phyloP scores from a whole-genome alignment of 2,888 invertebrate species.

The Carterocephalus palaemon region DNA sequence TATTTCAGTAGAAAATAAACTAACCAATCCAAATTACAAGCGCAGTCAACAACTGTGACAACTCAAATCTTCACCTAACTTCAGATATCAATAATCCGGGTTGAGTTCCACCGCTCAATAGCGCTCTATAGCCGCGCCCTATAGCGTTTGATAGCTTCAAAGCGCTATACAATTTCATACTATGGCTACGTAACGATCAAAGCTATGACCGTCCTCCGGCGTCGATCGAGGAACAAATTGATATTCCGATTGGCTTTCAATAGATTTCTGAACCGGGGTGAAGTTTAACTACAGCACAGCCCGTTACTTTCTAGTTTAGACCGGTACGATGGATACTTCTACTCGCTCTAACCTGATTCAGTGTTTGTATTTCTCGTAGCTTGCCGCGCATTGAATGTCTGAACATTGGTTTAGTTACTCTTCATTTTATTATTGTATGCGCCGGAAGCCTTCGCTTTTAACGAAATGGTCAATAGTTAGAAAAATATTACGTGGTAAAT shows the following conservation, averaged over 20 bases:
- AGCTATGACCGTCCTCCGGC: conserved; percentile 12
- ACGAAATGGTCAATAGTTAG: too few relatives aligned
- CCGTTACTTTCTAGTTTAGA: too few relatives aligned
- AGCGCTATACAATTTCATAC: conserved; percentile 7
- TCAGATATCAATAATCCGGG: conserved; percentile 1
- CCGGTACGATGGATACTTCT: too few relatives aligned
- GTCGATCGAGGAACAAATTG: conserved; percentile 16
- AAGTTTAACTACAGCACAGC: neutral
- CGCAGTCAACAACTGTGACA: too few relatives aligned
- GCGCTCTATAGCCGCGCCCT: conserved; percentile 3
- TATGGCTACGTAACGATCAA: conserved; percentile 9
- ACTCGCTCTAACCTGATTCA: neutral
- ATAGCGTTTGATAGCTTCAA: neutral
- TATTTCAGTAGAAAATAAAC: too few relatives aligned
- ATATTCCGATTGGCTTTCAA: conserved; percentile 15
- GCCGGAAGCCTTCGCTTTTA: too few relatives aligned
- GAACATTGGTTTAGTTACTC: too few relatives aligned
- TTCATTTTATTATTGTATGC: too few relatives aligned
- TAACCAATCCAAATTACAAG: too few relatives aligned
- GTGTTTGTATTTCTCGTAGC: neutral
- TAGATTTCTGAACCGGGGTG: conserved; percentile 6
- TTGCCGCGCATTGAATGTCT: too few relatives aligned
- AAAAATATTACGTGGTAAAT: too few relatives aligned
- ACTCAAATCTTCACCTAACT: too few relatives aligned
- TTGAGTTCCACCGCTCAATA: conserved; percentile 8